Base-by-base conservation (phyloP, 1,140 invertebrate species). In the Neodiprion virginianus region DNA sequence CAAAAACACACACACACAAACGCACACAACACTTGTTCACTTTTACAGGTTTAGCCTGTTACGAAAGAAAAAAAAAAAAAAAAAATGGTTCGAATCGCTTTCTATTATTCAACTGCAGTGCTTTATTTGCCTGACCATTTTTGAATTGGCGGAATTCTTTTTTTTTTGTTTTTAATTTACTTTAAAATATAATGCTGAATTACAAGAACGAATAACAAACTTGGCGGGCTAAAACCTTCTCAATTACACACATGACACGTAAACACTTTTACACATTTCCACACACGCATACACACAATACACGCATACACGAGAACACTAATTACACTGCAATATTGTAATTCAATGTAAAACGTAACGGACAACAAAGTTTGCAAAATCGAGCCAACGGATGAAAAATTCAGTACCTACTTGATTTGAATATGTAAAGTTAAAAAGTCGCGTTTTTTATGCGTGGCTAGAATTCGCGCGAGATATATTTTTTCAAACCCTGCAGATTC, bases 251-350 rank as follows among this genome's bases (percentile, higher is more conserved):
- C 72, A 73, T 21, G 17, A 73, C 48, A 49, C 40, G 7, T 47
- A 76, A 48, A 50, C 49, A 76, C 21, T 74, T n/a, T 53, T 68
- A 49, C 70, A 75, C 28, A 21, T 40, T 28, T 40, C 72, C 47
- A 75, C 47, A 66, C 66, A 72, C n/a, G 72, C 49, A 75, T 23
- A 72, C 40, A 50, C 23, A 73, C 61, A 67, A 14, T 61, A 61
- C 53, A 61, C 8, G 5, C 71, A 49, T 65, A 71, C 69, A 73
- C 21, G 73, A 48, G 0, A 53, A 73, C 53, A 48, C 61, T 3
- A 40, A 61, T 61, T 8, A 17, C 53, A 40, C 28, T 5, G 28
- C 5, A 40, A 40, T 40, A 40, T 40, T 40, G 28, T 40, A 40
- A 40, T 40, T 40, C 28, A 40, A 40, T 40, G 28, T 40, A 40